phyloP scores from a whole-genome alignment of 2,888 invertebrate species.

The Catotricha subobsoleta region DNA sequence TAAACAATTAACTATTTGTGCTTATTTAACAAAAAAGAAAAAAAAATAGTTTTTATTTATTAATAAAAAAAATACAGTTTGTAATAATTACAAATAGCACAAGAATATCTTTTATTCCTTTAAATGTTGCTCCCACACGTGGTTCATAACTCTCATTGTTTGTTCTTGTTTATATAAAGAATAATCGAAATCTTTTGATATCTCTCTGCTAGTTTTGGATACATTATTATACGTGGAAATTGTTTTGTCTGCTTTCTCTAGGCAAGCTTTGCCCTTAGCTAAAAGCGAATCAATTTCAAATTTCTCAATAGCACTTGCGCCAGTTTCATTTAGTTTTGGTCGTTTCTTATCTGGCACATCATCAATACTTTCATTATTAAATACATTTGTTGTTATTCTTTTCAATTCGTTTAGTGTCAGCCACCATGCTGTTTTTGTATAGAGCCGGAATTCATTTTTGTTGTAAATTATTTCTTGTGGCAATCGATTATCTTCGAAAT shows the following conservation, averaged over 20 bases:
- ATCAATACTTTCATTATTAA: not conserved
- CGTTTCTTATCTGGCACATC: slow-evolving; percentile 4
- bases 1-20: too few species aligned
- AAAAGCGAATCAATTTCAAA: slow-evolving; percentile 9
- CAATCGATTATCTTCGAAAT: slow-evolving; percentile 7
- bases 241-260: slow-evolving; percentile 10
- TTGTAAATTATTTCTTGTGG: slow-evolving; percentile 20
- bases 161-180: slow-evolving; percentile 10
- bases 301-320: not conserved
- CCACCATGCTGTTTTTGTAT: slow-evolving; percentile 20
- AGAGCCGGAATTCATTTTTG: slow-evolving; percentile 15
- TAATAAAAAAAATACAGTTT: too few species aligned
- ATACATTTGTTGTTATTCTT: not conserved
- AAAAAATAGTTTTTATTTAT: too few species aligned
- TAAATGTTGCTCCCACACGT: not conserved
- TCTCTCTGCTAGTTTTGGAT: slow-evolving; percentile 7
- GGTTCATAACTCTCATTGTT: slow-evolving; percentile 8
- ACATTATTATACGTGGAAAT: slow-evolving; percentile 9
- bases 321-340: slow-evolving; percentile 4
- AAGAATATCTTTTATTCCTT: not conserved
- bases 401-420: slow-evolving; percentile 8
- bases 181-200: slow-evolving; percentile 11
- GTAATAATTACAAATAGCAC: too few species aligned
- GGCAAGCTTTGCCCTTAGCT: slow-evolving; percentile 6
- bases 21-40: too few species aligned